Evolutionary conservation across 2,113 vertebrate genomes (phyloP).

Genomic region (Grus americana): DNA sequence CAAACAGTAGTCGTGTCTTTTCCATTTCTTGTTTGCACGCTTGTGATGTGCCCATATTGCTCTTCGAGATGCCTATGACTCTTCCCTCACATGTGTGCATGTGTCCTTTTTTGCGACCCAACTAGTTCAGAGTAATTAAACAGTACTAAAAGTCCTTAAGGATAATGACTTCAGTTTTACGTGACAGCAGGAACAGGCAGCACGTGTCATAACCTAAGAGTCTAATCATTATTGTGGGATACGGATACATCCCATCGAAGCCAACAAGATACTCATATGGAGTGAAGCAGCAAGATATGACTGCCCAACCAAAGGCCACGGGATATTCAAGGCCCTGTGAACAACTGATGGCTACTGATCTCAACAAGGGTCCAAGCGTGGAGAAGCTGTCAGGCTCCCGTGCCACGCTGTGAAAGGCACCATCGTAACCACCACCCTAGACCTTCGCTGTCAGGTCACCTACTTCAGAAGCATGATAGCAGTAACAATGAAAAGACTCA

Average conservation of each 20-base stretch:
- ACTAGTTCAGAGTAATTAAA: background rate
- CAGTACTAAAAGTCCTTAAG: background rate
- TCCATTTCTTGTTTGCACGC: background rate
- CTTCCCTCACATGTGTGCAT: background rate
- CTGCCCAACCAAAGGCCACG: background rate
- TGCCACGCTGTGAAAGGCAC: accelerated
- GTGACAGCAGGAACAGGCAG: background rate
- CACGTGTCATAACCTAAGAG: background rate
- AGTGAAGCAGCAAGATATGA: background rate
- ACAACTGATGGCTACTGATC: accelerated
- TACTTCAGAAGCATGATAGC: accelerated
- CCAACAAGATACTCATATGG: accelerated
- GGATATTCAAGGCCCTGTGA: background rate
- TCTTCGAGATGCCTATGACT: background rate
- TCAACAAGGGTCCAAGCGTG: accelerated
- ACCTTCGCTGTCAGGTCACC: background rate
- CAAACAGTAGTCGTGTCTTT: background rate
- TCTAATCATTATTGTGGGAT: background rate
- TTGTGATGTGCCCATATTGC: background rate
- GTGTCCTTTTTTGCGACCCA: background rate
- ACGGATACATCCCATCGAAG: background rate
- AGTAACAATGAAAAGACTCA: background rate
- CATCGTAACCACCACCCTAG: background rate
- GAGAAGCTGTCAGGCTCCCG: too few relatives aligned
- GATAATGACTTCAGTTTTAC: background rate